Percentiles rank a stretch among this genome's conserved stretches.
phyloP scores from a whole-genome alignment of 2,888 invertebrate genomes.

The Aphodius sticticus region DNA sequence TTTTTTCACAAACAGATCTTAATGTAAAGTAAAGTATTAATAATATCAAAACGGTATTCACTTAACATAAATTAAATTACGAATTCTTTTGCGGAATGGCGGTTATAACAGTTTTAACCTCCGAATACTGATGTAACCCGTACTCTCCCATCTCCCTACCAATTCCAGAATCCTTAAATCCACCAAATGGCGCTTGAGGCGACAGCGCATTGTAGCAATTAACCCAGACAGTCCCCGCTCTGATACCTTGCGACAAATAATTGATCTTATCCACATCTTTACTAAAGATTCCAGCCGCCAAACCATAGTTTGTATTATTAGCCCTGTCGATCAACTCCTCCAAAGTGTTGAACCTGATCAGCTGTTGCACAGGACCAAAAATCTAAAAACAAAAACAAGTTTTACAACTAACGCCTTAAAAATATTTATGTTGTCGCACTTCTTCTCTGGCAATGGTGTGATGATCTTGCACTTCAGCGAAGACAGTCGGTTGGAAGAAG shows the following conservation, averaged over 20 bases:
- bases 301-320: slow-evolving; percentile 88
- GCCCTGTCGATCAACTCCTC: slow-evolving; percentile 90
- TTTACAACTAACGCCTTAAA: too few species aligned
- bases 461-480: slow-evolving; percentile 82
- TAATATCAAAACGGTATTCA: too few species aligned
- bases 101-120: slow-evolving; percentile 88
- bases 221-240: slow-evolving; percentile 88
- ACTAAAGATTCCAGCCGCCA: slow-evolving; percentile 93
- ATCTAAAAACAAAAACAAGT: too few species aligned
- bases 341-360: slow-evolving; percentile 80
- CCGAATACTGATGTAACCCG: slow-evolving; percentile 91
- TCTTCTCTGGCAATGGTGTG: slow-evolving; percentile 88
- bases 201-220: slow-evolving; percentile 92
- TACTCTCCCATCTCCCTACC: slow-evolving; percentile 97
- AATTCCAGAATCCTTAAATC: slow-evolving; percentile 95
- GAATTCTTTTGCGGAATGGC: slow-evolving; percentile 32
- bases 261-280: slow-evolving; percentile 91
- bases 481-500: slow-evolving; percentile 89
- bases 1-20: too few species aligned
- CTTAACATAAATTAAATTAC: neutral
- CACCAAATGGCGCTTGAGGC: slow-evolving; percentile 92
- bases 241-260: slow-evolving; percentile 77
- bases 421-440: slow-evolving; percentile 61
- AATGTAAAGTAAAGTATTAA: too few species aligned
- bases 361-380: slow-evolving; percentile 35